These are phyloP conservation scores for Empidonax traillii DNA, from an alignment of 2,113 vertebrate genomes.

Conservation along the genomic window DNA sequence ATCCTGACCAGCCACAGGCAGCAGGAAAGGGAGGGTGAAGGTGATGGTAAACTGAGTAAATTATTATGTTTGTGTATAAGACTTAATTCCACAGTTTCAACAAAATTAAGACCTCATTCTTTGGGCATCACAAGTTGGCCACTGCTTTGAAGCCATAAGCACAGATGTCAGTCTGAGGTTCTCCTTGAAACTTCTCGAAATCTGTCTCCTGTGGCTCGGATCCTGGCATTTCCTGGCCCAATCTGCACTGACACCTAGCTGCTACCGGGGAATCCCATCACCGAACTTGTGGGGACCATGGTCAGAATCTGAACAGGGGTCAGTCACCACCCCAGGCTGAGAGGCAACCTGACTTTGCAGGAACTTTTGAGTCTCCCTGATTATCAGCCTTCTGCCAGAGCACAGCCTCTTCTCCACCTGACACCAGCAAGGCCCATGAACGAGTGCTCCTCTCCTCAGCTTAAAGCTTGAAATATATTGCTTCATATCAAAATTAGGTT, in stretches of 20 bases:
- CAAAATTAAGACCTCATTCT: not conserved
- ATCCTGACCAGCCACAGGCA: not conserved
- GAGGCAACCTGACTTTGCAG: not conserved
- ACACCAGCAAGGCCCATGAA: not conserved
- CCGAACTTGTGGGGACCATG: not conserved
- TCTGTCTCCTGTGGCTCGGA: not conserved
- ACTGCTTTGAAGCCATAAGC: not conserved
- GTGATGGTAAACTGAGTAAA: not conserved
- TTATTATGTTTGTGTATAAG: rapidly evolving
- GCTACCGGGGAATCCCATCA: not conserved
- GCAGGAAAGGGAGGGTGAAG: not conserved
- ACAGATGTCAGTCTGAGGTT: not conserved
- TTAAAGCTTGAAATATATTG: not conserved
- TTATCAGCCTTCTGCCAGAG: not conserved
- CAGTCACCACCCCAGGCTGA: not conserved
- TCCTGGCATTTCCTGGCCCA: not conserved
- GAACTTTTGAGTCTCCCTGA: not conserved
- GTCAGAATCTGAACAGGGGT: not conserved
- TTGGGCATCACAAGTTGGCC: not conserved
- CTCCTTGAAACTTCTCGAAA: not conserved
- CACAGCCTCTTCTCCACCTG: not conserved
- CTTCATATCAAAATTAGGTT: not conserved
- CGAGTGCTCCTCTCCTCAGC: not conserved
- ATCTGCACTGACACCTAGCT: not conserved
- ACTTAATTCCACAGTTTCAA: not conserved